Conservation (phyloP, 2,888 invertebrate genomes). For the Heliconius ismenius region DNA sequence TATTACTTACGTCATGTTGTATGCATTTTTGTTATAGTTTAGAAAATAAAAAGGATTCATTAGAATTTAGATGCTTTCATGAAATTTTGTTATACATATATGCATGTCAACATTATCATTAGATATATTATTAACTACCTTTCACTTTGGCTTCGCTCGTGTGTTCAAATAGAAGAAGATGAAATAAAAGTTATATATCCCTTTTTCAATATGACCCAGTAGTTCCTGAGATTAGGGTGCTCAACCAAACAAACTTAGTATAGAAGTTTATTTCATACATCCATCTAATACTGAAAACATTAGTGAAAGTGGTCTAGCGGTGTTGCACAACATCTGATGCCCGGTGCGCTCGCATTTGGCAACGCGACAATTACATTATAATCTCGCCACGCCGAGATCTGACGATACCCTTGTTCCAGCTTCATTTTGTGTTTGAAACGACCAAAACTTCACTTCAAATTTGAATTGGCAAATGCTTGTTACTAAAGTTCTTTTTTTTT, state of each 20-base stretch:
- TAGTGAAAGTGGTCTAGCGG: conserved; percentile 44
- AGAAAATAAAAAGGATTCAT: not conserved
- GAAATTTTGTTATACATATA: no score
- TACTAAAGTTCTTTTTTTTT: not conserved
- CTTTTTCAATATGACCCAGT: not conserved
- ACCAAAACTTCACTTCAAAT: not conserved
- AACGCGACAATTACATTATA: conserved; percentile 41
- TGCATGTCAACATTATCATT: no score
- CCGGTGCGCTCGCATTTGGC: conserved; percentile 40
- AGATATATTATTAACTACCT: no score
- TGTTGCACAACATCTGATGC: conserved; percentile 44
- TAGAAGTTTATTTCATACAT: conserved; percentile 4
- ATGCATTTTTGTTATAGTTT: not conserved
- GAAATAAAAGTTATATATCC: no score
- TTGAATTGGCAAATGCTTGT: not conserved
- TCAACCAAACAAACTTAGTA: not conserved
- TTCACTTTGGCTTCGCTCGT: no score
- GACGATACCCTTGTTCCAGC: conserved; percentile 26
- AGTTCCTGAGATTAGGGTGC: not conserved
- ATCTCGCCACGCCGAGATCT: conserved; percentile 36
- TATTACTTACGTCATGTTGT: no score
- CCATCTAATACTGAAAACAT: conserved; percentile 40
- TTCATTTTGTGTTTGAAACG: conserved; percentile 15
- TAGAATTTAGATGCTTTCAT: no score
- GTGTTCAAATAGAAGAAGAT: no score